These are phyloP conservation scores for Diabrotica virgifera DNA, from an alignment of 1,140 invertebrate species.

Conservation along the genomic window DNA sequence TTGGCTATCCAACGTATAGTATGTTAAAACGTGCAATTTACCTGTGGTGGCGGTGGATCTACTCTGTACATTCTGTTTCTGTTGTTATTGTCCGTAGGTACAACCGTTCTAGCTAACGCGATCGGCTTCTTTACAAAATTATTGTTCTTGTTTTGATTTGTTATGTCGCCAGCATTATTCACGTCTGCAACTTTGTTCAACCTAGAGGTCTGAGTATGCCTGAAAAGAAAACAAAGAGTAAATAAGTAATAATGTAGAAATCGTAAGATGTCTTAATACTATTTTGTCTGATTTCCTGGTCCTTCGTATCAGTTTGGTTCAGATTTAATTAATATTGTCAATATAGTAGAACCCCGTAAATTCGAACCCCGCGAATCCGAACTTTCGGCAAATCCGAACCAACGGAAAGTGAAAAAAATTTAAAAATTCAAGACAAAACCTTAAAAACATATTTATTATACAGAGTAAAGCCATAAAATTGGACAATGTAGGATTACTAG, in stretches of 20 bases:
- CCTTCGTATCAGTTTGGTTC: not conserved
- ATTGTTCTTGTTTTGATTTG: conserved; percentile 28
- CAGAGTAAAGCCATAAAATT: too few species aligned
- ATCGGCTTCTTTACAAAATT: conserved; percentile 15
- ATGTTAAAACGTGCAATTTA: not conserved
- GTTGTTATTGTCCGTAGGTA: conserved; percentile 16
- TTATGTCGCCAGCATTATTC: conserved; percentile 22
- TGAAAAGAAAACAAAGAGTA: conserved; percentile 42
- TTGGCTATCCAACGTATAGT: too few species aligned
- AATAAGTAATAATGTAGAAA: too few species aligned
- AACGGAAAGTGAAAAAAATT: too few species aligned
- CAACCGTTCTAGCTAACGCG: not conserved
- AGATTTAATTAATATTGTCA: too few species aligned
- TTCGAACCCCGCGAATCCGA: too few species aligned
- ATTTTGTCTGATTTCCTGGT: not conserved
- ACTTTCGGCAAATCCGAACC: too few species aligned
- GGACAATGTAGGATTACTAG: too few species aligned
- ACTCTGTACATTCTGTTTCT: conserved; percentile 7
- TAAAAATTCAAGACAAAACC: too few species aligned
- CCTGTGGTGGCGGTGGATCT: conserved; percentile 13
- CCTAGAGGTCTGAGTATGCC: conserved; percentile 34
- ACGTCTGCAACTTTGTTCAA: conserved; percentile 53
- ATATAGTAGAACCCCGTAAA: too few species aligned
- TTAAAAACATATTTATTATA: too few species aligned
- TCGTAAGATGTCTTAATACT: not conserved